phyloP scores from a whole-genome alignment of 2,797 vertebrate genomes.

The Nasua narica region DNA sequence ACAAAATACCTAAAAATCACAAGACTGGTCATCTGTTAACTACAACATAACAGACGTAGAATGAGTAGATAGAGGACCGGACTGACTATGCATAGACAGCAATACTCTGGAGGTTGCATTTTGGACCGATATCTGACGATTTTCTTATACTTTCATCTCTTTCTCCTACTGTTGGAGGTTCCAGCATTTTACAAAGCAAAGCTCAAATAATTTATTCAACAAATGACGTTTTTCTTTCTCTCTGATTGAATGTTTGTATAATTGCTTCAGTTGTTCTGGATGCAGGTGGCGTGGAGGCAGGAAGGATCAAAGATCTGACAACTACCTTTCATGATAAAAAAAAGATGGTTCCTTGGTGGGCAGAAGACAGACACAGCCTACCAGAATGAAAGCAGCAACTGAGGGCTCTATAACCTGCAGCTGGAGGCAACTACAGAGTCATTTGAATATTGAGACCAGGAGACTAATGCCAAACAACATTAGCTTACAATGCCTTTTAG shows the following conservation, averaged over 20 bases:
- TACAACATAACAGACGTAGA: not conserved
- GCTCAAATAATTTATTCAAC: slow-evolving; percentile 4
- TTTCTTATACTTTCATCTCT: slow-evolving; percentile 19
- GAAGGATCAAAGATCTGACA: slow-evolving; percentile 30
- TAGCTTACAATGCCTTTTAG: not conserved
- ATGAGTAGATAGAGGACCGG: not conserved
- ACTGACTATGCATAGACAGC: not conserved
- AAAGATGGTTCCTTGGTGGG: not conserved
- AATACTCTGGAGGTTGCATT: not conserved
- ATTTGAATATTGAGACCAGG: not conserved
- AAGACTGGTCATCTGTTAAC: not conserved
- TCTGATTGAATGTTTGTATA: not conserved
- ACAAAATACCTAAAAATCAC: slow-evolving; percentile 23
- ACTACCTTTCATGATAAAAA: slow-evolving; percentile 8
- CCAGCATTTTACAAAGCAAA: slow-evolving; percentile 1
- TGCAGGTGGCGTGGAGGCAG: not conserved
- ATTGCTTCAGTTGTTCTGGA: slow-evolving; percentile 25
- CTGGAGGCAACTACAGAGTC: not conserved
- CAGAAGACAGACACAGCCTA: not conserved
- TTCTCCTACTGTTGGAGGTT: not conserved
- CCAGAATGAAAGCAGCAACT: not conserved
- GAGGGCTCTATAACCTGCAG: not conserved
- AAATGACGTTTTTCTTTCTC: slow-evolving; percentile 14
- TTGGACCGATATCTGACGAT: not conserved
- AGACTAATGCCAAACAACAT: not conserved